Evolutionary conservation across 2,888 invertebrate species (phyloP).

Genomic region (Lutraria lutraria): DNA sequence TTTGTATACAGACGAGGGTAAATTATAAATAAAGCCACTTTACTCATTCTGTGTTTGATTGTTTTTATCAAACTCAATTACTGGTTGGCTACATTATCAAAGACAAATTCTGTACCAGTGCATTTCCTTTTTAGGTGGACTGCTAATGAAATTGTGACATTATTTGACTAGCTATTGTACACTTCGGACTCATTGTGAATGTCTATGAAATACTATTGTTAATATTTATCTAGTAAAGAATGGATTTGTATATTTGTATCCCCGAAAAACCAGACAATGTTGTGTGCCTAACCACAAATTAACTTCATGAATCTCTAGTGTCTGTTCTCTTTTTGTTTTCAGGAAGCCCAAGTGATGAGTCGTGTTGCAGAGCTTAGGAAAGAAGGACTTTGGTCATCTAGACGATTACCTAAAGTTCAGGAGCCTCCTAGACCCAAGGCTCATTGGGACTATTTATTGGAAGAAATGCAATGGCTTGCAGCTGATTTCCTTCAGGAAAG

Average conservation of each 20-base stretch:
- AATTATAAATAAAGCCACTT: slow-evolving; percentile 40
- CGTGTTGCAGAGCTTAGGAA: slow-evolving; percentile 96
- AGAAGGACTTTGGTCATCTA: slow-evolving; percentile 97
- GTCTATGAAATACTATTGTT: no score
- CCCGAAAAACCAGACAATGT: no score
- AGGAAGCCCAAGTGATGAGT: slow-evolving; percentile 97
- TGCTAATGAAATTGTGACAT: slow-evolving; percentile 53
- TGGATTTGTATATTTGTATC: no score
- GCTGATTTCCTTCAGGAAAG: slow-evolving; percentile 99
- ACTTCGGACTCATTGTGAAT: no score
- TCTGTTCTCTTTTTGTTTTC: slow-evolving; percentile 54
- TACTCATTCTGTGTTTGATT: slow-evolving; percentile 77
- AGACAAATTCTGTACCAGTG: slow-evolving; percentile 43
- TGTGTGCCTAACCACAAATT: no score
- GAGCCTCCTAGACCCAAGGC: slow-evolving; percentile 94
- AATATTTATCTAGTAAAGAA: no score
- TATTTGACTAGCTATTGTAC: no score
- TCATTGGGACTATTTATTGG: slow-evolving; percentile 99
- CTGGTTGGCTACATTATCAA: slow-evolving; percentile 72
- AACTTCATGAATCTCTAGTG: no score
- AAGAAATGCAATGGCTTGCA: slow-evolving; percentile 99
- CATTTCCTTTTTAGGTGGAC: slow-evolving; percentile 18
- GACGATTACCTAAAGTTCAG: slow-evolving; percentile 93
- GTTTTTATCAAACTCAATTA: slow-evolving; percentile 67
- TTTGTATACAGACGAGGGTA: no score